phyloP scores from a whole-genome alignment of 2,888 invertebrate genomes.

The Taphrorychus bicolor region DNA sequence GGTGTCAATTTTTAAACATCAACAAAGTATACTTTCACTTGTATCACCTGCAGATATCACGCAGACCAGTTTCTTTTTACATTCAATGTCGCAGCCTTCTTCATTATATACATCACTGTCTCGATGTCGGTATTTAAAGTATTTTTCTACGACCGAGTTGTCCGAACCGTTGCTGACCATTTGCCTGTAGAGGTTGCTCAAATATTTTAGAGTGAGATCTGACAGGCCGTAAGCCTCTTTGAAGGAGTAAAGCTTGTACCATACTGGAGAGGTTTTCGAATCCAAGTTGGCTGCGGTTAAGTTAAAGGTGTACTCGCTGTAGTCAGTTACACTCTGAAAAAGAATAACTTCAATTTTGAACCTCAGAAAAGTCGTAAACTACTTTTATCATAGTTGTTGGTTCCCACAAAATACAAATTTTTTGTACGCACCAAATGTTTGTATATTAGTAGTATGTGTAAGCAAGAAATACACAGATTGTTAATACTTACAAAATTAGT shows the following conservation, averaged over 20 bases:
- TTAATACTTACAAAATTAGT: conserved; percentile 42
- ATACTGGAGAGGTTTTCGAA: conserved; percentile 66
- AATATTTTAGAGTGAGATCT: conserved; percentile 68
- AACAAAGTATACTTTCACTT: conserved; percentile 38
- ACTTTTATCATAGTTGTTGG: no score
- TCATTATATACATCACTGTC: conserved; percentile 44
- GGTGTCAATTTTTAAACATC: no score
- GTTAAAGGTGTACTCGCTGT: conserved; percentile 70
- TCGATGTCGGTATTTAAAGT: conserved; percentile 45
- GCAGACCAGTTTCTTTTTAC: conserved; percentile 46
- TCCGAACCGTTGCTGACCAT: conserved; percentile 66
- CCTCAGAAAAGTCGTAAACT: background rate
- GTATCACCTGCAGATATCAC: conserved; percentile 38
- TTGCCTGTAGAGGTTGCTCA: conserved; percentile 66
- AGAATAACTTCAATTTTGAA: background rate
- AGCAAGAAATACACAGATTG: background rate
- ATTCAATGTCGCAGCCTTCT: conserved; percentile 44
- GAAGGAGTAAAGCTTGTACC: conserved; percentile 78
- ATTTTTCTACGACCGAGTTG: conserved; percentile 60
- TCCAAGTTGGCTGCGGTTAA: conserved; percentile 72
- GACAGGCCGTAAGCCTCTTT: conserved; percentile 68
- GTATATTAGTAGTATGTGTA: background rate
- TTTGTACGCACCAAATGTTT: no score
- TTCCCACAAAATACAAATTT: background rate
- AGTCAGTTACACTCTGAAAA: conserved; percentile 40